These are phyloP conservation scores for Clanis bilineata DNA, from an alignment of 2,888 invertebrate species.

Conservation along the genomic window DNA sequence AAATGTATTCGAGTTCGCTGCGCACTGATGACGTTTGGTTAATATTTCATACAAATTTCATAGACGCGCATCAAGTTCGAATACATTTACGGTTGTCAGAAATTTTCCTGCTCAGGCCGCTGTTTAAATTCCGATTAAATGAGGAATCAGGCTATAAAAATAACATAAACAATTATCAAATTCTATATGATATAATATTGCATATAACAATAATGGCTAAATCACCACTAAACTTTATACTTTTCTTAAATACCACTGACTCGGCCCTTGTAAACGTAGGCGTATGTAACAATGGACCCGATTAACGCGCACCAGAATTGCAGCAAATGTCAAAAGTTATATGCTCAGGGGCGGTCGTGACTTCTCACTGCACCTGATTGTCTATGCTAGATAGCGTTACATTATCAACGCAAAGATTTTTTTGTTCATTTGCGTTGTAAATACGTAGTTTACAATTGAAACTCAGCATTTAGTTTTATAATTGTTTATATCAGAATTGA, in stretches of 20 bases:
- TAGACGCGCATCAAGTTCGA: no score
- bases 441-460: neutral
- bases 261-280: conserved; percentile 8
- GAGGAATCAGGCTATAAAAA: no score
- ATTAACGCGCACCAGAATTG: conserved; percentile 25
- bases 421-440: conserved; percentile 5
- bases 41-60: no score
- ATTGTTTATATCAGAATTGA: neutral
- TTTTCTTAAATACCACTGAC: neutral
- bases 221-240: no score
- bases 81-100: no score
- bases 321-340: conserved; percentile 41
- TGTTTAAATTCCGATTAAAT: no score
- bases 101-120: no score
- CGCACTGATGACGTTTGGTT: no score
- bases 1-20: no score
- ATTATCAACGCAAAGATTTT: conserved; percentile 10
- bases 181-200: no score
- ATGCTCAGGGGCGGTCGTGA: conserved; percentile 35
- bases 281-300: conserved; percentile 16
- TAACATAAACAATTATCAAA: no score
- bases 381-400: conserved; percentile 6
- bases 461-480: neutral
- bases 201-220: no score
- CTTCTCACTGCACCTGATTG: conserved; percentile 35